Base-by-base conservation (phyloP, 2,797 vertebrate species). In the Galago senegalensis region DNA sequence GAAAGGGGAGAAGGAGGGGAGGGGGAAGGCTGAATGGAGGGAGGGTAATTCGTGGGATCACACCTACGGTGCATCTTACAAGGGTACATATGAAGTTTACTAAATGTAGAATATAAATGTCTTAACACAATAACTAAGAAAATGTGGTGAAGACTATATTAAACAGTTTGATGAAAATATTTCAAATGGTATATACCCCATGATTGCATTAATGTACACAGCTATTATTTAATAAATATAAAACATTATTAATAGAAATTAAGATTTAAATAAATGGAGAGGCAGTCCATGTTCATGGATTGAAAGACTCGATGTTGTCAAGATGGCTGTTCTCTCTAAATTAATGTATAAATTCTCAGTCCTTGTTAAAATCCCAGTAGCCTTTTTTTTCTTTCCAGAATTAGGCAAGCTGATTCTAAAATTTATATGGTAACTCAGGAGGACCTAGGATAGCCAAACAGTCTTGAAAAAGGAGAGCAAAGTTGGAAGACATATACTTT, bases 321-420 rank as follows among this genome's bases (percentile, higher is more conserved):
- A 80, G 34, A 84, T 63, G 34, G 5, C 20, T 10, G 1, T 91
- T 93, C 89, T 81, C 34, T 23, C 49, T 94, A 60, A 84, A 70
- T 83, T 96, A 31, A 79, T 75, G 10, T 84, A 17, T 96, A 87
- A 90, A 94, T 69, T 93, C 8, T 70, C 1, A 89, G 12, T 69
- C 34, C 7, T 1, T 83, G 82, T 85, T 49, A 93, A 77, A 94
- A 91, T 89, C 34, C 60, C 18, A 76, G 46, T 12, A 61, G 56
- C 31, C 9, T 84, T 85, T 80, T 73, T 34, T 76, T 72, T 70
- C 56, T 95, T 86, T 65, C 29, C 92, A 77, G 67, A 82, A 63
- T 84, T 92, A 87, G 60, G 75, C 77, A 65, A 60, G 25, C 61
- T 87, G 37, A 76, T 92, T 37, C 34, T 94, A 83, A 89, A 93